Conservation (phyloP, 2,797 vertebrate species). For the Decapterus maruadsi region DNA sequence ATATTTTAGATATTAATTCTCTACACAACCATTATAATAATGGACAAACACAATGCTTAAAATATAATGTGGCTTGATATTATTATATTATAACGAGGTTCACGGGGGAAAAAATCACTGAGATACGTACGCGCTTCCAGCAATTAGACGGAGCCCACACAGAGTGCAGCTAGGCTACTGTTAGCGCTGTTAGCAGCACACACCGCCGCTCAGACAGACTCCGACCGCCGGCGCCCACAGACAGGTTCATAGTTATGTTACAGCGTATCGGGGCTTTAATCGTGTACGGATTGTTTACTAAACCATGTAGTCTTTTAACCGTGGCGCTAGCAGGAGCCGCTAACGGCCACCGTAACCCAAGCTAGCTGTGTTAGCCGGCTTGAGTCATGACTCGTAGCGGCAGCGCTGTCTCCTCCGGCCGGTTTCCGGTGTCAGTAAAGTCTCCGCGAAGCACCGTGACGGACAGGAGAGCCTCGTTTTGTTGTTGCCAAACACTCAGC, state of each 20-base stretch:
- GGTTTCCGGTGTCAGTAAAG: background rate
- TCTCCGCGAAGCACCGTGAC: background rate
- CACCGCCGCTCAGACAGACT: background rate
- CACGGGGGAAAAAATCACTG: background rate
- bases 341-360: constrained; percentile 63
- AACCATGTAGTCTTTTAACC: constrained; percentile 18
- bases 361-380: constrained; percentile 78
- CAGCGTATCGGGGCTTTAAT: rapidly evolving
- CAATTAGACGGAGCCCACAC: constrained; percentile 79
- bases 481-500: constrained; percentile 6
- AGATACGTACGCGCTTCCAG: constrained; percentile 59
- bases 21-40: rapidly evolving
- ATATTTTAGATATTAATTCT: rapidly evolving
- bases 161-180: constrained; percentile 46
- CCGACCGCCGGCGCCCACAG: rapidly evolving
- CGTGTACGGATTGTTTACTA: no score
- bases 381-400: constrained; percentile 62
- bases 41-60: rapidly evolving
- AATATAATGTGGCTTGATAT: background rate
- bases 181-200: background rate
- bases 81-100: background rate
- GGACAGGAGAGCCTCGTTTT: background rate
- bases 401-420: background rate
- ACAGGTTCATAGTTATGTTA: rapidly evolving
- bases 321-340: constrained; percentile 57